phyloP scores from a whole-genome alignment of 2,113 vertebrate species.

The Phalacrocorax aristotelis region DNA sequence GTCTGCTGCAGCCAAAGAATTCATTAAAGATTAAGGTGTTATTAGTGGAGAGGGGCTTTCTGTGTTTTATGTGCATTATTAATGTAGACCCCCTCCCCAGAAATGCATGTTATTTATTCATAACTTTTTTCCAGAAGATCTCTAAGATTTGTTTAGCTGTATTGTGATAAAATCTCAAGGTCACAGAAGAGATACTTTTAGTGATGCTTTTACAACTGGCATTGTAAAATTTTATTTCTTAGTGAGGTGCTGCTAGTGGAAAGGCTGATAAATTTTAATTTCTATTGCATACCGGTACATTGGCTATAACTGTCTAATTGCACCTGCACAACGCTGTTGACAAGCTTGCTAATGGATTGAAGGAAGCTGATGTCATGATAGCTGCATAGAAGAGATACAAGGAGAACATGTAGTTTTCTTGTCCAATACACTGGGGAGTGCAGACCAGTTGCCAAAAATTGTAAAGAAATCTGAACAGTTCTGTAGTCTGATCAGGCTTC shows the following conservation, averaged over 20 bases:
- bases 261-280: conserved; percentile 35
- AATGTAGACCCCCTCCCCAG: background rate
- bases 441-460: background rate
- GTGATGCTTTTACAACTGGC: background rate
- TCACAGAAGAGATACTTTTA: background rate
- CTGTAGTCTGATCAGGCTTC: background rate
- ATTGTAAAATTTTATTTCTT: conserved; percentile 22
- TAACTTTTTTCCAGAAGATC: background rate
- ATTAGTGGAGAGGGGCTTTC: background rate
- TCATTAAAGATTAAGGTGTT: background rate
- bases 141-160: background rate
- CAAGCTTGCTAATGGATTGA: background rate
- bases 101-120: background rate
- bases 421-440: background rate
- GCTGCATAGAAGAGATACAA: background rate
- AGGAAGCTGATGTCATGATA: background rate
- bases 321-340: background rate
- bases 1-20: background rate
- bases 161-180: background rate
- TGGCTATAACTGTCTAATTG: background rate
- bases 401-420: background rate
- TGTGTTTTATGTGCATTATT: background rate
- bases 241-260: background rate
- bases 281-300: background rate
- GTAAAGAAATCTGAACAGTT: background rate